phyloP scores from a whole-genome alignment of 2,113 vertebrate species.

The Triplophysa tibetana region DNA sequence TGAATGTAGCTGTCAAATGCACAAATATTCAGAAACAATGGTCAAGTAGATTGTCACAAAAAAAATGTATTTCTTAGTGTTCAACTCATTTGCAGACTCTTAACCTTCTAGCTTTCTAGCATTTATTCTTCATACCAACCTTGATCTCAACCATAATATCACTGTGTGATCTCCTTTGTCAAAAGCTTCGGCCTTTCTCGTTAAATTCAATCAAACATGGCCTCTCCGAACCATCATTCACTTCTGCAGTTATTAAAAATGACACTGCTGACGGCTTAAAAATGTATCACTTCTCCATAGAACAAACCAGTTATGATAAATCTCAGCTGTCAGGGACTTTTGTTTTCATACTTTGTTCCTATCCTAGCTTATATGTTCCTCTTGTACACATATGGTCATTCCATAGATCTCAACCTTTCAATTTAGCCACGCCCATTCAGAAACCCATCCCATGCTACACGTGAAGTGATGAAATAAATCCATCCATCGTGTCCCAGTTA shows the following conservation, averaged over 20 bases:
- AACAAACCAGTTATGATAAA: slow-evolving; percentile 22
- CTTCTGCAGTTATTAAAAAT: slow-evolving; percentile 22
- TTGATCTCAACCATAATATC: slow-evolving; percentile 15
- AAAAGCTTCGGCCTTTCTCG: slow-evolving; percentile 18
- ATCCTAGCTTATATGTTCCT: not conserved
- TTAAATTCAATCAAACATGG: slow-evolving; percentile 25
- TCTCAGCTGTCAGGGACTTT: slow-evolving; percentile 8
- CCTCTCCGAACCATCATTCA: slow-evolving; percentile 24
- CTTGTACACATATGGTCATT: not conserved
- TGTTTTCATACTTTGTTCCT: slow-evolving; percentile 9
- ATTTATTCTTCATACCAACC: slow-evolving; percentile 3
- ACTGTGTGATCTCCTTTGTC: slow-evolving; percentile 18
- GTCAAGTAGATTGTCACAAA: too few species aligned
- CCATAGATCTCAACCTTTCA: slow-evolving; percentile 22
- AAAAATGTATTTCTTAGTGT: too few species aligned
- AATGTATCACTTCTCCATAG: slow-evolving; percentile 7
- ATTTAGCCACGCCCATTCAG: slow-evolving; percentile 14
- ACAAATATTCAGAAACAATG: too few species aligned
- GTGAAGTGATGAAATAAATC: slow-evolving; percentile 28
- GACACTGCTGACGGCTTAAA: slow-evolving; percentile 4
- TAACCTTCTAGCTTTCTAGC: not conserved
- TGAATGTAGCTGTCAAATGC: too few species aligned
- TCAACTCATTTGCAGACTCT: not conserved
- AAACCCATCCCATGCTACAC: not conserved
- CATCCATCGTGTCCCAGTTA: slow-evolving; percentile 32